Base-by-base conservation (phyloP, 2,797 vertebrate species). In the Pelobates cultripes region DNA sequence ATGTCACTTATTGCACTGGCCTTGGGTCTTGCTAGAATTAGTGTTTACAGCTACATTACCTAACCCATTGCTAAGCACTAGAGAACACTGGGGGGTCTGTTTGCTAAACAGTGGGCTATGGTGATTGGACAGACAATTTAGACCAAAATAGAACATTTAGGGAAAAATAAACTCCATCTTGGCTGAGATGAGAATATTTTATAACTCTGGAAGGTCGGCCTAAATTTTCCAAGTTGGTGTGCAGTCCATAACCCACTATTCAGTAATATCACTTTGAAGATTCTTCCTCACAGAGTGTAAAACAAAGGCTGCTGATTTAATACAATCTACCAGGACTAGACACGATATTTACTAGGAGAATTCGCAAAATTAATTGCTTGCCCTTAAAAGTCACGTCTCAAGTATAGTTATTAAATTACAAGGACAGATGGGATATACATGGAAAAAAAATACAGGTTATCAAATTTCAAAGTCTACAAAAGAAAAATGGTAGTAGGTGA, bases 1-100 rank as follows among this genome's bases (percentile, higher is more conserved):
- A 74, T 79, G 64, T 75, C 77, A 75, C 77, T 84, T 79, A 79
- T 79, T 71, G 71, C 6, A 7, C 61, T 75, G 43, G 53, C 66
- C 15, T 67, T 44, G 17, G 45, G 66, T 64, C 73, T 72, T 78
- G 51, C 76, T 60, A 73, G 12, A 41, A 75, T 17, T 47, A 57
- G 17, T 66, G 61, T 63, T 63, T 53, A 75, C 43, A 64, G 14
- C 57, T n/a, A 61, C 2, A 61, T 61, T 63, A 64, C 43, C 43
- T 64, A 40, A 42, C n/a, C 9, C 57, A 63, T 42, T 44, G 12
- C 57, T 75, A 75, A 75, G 57, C 28, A 60, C 71, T 45, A 15
- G n/a, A 40, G 61, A 14, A 40, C 3, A 10, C n/a, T 4, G 13
- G 13, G 55, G 13, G 55, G 9, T 57, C 9, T 12, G 55, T 12